Evolutionary conservation across 2,888 invertebrate species (phyloP), one percentile per base, ranked within the genome.

Genomic region (Craniophora ligustri): DNA sequence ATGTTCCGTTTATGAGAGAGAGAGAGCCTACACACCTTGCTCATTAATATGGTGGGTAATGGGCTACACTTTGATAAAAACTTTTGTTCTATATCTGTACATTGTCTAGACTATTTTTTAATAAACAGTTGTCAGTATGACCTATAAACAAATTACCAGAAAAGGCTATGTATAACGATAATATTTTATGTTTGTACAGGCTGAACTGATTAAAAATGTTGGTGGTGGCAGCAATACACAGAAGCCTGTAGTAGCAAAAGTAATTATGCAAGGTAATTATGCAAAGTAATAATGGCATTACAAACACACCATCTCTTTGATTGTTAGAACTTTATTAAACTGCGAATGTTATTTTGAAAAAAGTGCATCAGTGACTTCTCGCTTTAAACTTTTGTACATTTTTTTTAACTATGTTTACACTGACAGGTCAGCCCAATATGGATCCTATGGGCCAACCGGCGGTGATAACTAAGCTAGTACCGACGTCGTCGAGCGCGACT

Each of bases 261-360:
- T 90, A 21, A 81, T 90, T 15, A 66, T 92, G 5, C 90, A 86
- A 85, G 88, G 91, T 90, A 79, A 65, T 31, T 30, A 14, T 21
- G 4, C 30, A n/a, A 38, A 1, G 11, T 21, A 15, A 31, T n/a
- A 30, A 23, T 21, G n/a, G n/a, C n/a, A n/a, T n/a, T n/a, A n/a
- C n/a, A n/a, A n/a, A n/a, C n/a, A n/a, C n/a, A n/a, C n/a, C n/a
- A n/a, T n/a, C n/a, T n/a, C n/a, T n/a, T n/a, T n/a, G n/a, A n/a
- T n/a, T n/a, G n/a, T n/a, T n/a, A n/a, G n/a, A n/a, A n/a, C n/a
- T n/a, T n/a, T n/a, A n/a, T n/a, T n/a, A n/a, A n/a, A n/a, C n/a
- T n/a, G n/a, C n/a, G n/a, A n/a, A n/a, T n/a, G n/a, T n/a, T n/a
- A n/a, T n/a, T n/a, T n/a, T n/a, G n/a, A n/a, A n/a, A n/a, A n/a